These are phyloP conservation scores for Leptocoma aspasia DNA, from an alignment of 2,113 vertebrate species.

Conservation along the genomic window DNA sequence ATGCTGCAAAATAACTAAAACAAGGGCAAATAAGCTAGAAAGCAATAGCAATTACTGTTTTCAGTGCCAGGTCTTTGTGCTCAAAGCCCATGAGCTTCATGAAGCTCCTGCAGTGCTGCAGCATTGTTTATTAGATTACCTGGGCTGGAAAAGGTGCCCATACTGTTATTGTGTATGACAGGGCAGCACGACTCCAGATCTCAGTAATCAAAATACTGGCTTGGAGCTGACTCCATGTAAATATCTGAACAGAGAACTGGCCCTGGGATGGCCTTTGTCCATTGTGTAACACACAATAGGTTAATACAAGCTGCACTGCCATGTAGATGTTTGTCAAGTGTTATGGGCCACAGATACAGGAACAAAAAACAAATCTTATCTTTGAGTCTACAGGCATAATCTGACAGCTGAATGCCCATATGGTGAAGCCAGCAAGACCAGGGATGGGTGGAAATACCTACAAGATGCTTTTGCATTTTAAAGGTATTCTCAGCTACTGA, in stretches of 20 bases:
- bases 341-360: neutral
- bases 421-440: neutral
- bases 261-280: neutral
- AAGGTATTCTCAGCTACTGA: neutral
- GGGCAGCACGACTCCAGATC: neutral
- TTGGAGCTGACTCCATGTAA: neutral
- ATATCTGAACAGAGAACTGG: neutral
- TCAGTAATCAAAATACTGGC: neutral
- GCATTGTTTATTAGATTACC: neutral
- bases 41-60: neutral
- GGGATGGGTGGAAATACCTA: neutral
- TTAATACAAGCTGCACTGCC: neutral
- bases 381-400: neutral
- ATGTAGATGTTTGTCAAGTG: neutral
- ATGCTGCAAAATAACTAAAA: neutral
- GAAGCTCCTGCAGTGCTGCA: neutral
- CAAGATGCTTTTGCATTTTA: neutral
- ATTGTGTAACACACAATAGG: neutral
- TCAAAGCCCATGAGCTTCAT: neutral
- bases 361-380: neutral
- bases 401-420: neutral
- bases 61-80: neutral
- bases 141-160: neutral
- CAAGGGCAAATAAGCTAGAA: neutral
- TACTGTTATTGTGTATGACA: accelerated